These are phyloP conservation scores for Nesospiza acunhae DNA, from an alignment of 2,113 vertebrate species.

Conservation along the genomic window DNA sequence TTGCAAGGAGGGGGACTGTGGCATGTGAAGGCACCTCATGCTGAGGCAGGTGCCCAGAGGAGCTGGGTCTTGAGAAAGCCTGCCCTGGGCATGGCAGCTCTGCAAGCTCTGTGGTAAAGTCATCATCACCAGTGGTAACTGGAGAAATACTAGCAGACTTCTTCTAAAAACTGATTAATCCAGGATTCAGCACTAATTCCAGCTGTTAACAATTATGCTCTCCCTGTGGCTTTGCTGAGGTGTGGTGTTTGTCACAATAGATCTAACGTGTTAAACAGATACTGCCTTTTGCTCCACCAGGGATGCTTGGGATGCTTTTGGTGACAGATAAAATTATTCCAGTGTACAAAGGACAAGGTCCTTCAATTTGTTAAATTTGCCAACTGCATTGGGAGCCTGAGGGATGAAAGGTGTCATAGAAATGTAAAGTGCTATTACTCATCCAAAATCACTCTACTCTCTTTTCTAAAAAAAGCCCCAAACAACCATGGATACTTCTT, in stretches of 20 bases:
- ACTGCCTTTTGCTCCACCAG: background rate
- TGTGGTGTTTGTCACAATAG: background rate
- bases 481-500: background rate
- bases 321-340: background rate
- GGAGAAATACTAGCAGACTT: background rate
- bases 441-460: background rate
- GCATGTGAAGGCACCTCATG: background rate
- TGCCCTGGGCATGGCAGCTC: background rate
- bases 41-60: background rate
- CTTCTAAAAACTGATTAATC: background rate
- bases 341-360: rapidly evolving
- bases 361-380: slow-evolving; percentile 1
- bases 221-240: background rate
- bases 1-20: background rate
- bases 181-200: background rate
- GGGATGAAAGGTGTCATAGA: background rate
- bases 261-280: background rate
- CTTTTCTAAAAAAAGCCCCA: background rate
- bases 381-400: background rate
- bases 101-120: background rate
- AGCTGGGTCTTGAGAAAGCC: background rate
- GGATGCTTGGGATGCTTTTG: background rate
- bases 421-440: background rate
- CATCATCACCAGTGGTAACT: background rate
- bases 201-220: background rate